Percentiles rank a stretch among this genome's conserved stretches.
Evolutionary conservation across 2,113 vertebrate species (phyloP).

Genomic region (Cavia aperea): DNA sequence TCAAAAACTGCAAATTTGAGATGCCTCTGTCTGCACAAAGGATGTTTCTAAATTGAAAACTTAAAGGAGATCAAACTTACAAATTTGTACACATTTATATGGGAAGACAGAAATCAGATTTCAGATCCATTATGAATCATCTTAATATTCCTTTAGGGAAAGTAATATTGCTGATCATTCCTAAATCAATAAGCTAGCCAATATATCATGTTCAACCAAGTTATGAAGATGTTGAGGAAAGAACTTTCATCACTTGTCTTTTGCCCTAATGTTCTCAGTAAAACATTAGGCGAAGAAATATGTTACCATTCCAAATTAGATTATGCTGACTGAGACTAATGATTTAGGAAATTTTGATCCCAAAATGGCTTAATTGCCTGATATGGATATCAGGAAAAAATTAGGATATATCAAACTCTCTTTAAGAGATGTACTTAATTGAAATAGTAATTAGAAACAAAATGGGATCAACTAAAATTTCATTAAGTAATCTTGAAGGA

Average conservation of each 20-base stretch:
- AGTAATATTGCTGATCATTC: constrained; percentile 53
- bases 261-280: background rate
- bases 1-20: background rate
- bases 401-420: background rate
- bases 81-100: background rate
- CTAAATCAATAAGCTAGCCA: constrained; percentile 50
- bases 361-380: constrained; percentile 25
- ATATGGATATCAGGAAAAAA: background rate
- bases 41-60: constrained; percentile 4
- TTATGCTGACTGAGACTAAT: constrained; percentile 40
- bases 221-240: constrained; percentile 41
- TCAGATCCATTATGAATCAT: constrained; percentile 41
- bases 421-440: background rate
- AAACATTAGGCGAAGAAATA: constrained; percentile 37
- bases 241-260: constrained; percentile 25
- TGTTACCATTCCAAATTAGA: constrained; percentile 19
- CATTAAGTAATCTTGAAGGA: background rate
- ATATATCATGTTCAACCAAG: constrained; percentile 52
- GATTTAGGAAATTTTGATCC: constrained; percentile 46
- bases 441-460: constrained; percentile 37
- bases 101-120: constrained; percentile 40
- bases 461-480: constrained; percentile 24
- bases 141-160: constrained; percentile 49
- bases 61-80: constrained; percentile 5
- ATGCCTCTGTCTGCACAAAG: background rate